These are phyloP conservation scores for Ectemnius continuus DNA, from an alignment of 2,888 invertebrate genomes.

Conservation along the genomic window DNA sequence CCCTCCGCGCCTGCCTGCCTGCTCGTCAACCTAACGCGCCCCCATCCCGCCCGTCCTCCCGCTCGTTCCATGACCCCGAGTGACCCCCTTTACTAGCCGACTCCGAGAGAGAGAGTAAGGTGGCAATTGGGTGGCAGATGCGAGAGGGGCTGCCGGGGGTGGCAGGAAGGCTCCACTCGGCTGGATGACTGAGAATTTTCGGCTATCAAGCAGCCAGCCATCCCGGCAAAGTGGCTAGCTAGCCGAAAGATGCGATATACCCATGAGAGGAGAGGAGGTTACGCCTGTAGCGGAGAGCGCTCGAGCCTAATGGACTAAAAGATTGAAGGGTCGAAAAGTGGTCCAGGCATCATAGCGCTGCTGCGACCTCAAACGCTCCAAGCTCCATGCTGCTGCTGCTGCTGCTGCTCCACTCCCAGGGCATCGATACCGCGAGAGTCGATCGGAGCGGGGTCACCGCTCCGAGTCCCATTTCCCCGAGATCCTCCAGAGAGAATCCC, in stretches of 20 bases:
- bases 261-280: neutral
- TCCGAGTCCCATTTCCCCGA: slow-evolving; percentile 20
- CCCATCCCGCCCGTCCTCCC: neutral
- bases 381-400: slow-evolving; percentile 30
- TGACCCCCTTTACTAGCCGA: slow-evolving; percentile 3
- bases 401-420: slow-evolving; percentile 46
- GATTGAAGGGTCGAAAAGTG: slow-evolving; percentile 21
- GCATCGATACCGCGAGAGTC: slow-evolving; percentile 47
- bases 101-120: no score
- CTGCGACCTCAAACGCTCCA: slow-evolving; percentile 38
- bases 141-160: no score
- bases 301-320: neutral
- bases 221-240: no score
- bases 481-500: neutral
- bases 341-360: slow-evolving; percentile 43
- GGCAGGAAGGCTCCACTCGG: no score
- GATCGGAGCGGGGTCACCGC: slow-evolving; percentile 42
- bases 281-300: neutral
- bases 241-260: neutral
- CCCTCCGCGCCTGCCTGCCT: neutral
- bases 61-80: slow-evolving; percentile 1
- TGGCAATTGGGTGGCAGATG: no score
- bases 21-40: neutral
- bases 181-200: no score
- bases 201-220: neutral